Evolutionary conservation across 2,113 vertebrate species (phyloP).

Genomic region (Phaethon lepturus): DNA sequence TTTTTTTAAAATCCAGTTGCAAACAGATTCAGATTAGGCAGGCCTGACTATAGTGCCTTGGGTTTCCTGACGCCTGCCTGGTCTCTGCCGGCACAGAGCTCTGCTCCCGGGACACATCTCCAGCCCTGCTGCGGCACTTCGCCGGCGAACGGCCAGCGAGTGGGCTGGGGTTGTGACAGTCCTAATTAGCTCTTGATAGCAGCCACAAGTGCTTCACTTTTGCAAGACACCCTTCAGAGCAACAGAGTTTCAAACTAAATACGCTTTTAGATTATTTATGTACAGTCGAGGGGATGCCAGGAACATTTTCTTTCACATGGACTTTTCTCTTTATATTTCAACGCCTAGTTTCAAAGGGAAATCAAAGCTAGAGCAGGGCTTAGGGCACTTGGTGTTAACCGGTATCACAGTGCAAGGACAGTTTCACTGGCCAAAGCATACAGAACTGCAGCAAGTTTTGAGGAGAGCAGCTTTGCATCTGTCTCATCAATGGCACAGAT

Average conservation of each 20-base stretch:
- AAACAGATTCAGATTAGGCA: not conserved
- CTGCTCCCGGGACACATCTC: not conserved
- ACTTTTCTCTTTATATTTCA: not conserved
- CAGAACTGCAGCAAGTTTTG: not conserved
- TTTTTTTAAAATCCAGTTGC: not conserved
- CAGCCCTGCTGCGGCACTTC: not conserved
- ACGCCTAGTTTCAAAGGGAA: constrained; percentile 1
- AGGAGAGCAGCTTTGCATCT: constrained; percentile 60
- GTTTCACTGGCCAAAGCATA: not conserved
- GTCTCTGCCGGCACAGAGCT: not conserved
- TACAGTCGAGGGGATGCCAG: not conserved
- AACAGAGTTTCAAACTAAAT: not conserved
- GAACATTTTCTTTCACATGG: not conserved
- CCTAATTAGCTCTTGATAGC: constrained; percentile 31
- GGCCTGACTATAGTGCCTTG: not conserved
- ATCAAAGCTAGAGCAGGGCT: not conserved
- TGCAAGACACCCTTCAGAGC: constrained; percentile 12
- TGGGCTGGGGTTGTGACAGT: not conserved
- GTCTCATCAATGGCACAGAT: constrained; percentile 43
- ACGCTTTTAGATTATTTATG: not conserved
- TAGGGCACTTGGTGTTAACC: not conserved
- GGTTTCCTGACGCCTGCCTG: not conserved
- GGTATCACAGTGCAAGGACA: constrained; percentile 8
- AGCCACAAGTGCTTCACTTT: constrained; percentile 26
- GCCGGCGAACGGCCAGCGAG: not conserved